Percentiles rank a stretch among this genome's conserved stretches.
phyloP scores from a whole-genome alignment of 2,113 vertebrate genomes.

The Caranx ignobilis region DNA sequence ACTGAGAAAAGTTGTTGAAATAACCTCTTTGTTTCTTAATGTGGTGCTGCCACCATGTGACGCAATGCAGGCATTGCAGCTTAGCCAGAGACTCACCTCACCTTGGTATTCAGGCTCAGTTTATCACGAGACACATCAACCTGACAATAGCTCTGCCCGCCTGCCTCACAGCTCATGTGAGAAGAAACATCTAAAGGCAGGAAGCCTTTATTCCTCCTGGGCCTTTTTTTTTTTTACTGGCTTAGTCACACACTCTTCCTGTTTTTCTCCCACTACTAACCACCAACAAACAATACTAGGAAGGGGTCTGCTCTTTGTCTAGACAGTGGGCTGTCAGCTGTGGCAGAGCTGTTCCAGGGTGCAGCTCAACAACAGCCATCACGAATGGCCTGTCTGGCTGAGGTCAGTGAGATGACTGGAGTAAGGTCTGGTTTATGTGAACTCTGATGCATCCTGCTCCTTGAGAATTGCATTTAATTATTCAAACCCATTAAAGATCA shows the following conservation, averaged over 20 bases:
- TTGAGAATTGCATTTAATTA: neutral
- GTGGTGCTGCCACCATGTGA: conserved; percentile 66
- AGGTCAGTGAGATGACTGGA: conserved; percentile 36
- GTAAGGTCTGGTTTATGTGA: neutral
- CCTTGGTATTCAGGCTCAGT: neutral
- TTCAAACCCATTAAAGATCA: conserved; percentile 3
- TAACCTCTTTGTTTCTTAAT: neutral
- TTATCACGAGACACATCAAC: conserved; percentile 13
- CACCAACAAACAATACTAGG: conserved; percentile 85
- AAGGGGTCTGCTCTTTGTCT: conserved; percentile 81
- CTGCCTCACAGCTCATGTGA: conserved; percentile 34
- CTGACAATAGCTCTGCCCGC: conserved; percentile 5
- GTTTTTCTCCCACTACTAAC: conserved; percentile 79
- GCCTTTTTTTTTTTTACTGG: conserved; percentile 51
- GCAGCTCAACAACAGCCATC: conserved; percentile 30
- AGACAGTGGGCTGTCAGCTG: conserved; percentile 77
- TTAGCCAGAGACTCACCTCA: neutral
- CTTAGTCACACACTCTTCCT: conserved; percentile 78
- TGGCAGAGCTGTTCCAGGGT: conserved; percentile 52
- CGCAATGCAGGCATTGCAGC: conserved; percentile 6
- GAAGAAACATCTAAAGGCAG: conserved; percentile 59
- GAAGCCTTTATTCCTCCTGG: conserved; percentile 56
- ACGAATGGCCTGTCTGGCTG: conserved; percentile 47
- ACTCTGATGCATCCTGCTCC: conserved; percentile 8
- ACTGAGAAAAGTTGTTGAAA: neutral